Evolutionary conservation across 2,888 invertebrate species (phyloP).

Genomic region (Papilio demoleus): DNA sequence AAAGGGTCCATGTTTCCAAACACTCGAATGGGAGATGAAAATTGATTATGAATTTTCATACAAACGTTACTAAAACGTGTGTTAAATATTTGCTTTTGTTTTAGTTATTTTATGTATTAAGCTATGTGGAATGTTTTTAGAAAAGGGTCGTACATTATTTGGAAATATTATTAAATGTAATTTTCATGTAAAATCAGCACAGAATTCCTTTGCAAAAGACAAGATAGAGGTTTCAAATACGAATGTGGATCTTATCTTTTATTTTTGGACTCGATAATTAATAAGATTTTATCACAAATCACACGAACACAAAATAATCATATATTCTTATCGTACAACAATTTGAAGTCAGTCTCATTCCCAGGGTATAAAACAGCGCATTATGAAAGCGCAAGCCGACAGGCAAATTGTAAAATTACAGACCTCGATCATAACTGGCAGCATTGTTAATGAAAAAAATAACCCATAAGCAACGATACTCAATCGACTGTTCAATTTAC

Average conservation of each 20-base stretch:
- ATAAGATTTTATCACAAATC: not conserved
- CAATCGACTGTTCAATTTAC: slow-evolving; percentile 61
- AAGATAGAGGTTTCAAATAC: too few species aligned
- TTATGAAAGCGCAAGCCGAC: slow-evolving; percentile 46
- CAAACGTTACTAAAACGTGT: not conserved
- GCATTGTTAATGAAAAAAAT: slow-evolving; percentile 60
- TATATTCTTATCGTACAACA: not conserved
- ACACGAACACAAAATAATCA: not conserved
- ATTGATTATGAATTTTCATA: slow-evolving; percentile 26
- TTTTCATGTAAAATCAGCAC: too few species aligned
- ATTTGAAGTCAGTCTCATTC: slow-evolving; percentile 11
- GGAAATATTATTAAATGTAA: too few species aligned
- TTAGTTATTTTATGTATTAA: not conserved
- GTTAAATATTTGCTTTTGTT: slow-evolving; percentile 11
- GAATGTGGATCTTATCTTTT: too few species aligned
- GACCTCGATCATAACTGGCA: slow-evolving; percentile 48
- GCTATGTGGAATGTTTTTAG: not conserved
- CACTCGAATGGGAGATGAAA: slow-evolving; percentile 36
- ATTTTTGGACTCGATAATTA: too few species aligned
- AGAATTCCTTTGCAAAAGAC: too few species aligned
- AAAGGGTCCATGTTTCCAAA: slow-evolving; percentile 33
- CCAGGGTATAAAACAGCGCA: slow-evolving; percentile 20
- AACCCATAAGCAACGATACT: slow-evolving; percentile 54
- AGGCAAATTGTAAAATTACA: slow-evolving; percentile 65
- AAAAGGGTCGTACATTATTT: too few species aligned